These are phyloP conservation scores for Charanyca ferruginea DNA, from an alignment of 2,888 invertebrate genomes.

Conservation along the genomic window DNA sequence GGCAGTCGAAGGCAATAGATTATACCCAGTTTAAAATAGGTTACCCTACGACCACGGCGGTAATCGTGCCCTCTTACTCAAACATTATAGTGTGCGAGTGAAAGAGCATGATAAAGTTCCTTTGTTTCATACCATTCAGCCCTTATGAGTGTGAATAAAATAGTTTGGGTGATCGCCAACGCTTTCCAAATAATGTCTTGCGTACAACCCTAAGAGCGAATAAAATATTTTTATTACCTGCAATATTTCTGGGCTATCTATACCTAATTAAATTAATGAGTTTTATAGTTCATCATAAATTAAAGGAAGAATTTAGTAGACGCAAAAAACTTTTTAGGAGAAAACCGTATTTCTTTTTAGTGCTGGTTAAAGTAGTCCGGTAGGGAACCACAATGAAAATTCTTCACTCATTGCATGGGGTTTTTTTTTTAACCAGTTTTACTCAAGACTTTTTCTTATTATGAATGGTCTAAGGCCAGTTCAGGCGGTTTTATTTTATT, in stretches of 20 bases:
- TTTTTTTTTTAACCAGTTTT: too few species aligned
- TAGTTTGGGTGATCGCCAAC: too few species aligned
- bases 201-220: constrained; percentile 27
- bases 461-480: too few species aligned
- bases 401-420: background rate
- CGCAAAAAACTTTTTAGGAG: constrained; percentile 14
- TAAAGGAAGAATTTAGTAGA: constrained; percentile 26
- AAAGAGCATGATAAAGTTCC: too few species aligned
- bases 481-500: too few species aligned
- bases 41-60: too few species aligned
- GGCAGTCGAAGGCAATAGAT: background rate
- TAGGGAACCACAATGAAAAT: constrained; percentile 4
- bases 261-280: constrained; percentile 42
- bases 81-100: too few species aligned
- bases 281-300: constrained; percentile 40
- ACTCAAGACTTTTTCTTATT: too few species aligned
- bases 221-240: constrained; percentile 48
- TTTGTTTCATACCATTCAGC: too few species aligned
- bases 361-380: background rate
- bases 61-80: too few species aligned
- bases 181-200: too few species aligned
- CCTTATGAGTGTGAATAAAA: too few species aligned
- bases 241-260: constrained; percentile 35
- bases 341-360: constrained; percentile 14
- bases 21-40: background rate